phyloP scores from a whole-genome alignment of 2,797 vertebrate genomes.

The Periparus ater region DNA sequence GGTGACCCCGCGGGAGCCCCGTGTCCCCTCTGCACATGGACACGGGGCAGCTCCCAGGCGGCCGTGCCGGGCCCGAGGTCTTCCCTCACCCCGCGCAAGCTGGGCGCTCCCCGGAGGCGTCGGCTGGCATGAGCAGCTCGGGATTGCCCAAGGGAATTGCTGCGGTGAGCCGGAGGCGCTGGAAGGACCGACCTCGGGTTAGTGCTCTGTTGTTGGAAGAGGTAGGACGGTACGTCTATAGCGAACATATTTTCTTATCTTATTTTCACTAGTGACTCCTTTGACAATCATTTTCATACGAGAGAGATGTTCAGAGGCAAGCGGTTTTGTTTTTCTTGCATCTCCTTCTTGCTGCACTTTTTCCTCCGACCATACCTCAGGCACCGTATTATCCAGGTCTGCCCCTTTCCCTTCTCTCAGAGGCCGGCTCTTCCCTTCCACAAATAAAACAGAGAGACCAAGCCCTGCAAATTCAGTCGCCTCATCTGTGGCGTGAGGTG shows the following conservation, averaged over 20 bases:
- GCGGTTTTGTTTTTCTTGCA: not conserved
- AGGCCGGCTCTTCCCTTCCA: not conserved
- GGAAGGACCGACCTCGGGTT: conserved; percentile 25
- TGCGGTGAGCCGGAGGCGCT: conserved; percentile 13
- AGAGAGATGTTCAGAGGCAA: conserved; percentile 24
- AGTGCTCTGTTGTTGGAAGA: not conserved
- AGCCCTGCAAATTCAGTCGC: not conserved
- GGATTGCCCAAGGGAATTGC: conserved; percentile 49
- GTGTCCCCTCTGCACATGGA: fast-evolving
- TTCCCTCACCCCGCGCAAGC: fast-evolving
- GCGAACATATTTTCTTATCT: conserved; percentile 53
- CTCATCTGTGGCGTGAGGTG: not conserved
- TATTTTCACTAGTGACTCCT: conserved; percentile 55
- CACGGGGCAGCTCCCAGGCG: fast-evolving
- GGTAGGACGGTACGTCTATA: conserved; percentile 54
- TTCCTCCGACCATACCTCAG: conserved; percentile 61
- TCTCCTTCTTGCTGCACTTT: conserved; percentile 60
- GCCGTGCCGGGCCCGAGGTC: fast-evolving
- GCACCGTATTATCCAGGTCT: not conserved
- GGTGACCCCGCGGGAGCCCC: fast-evolving
- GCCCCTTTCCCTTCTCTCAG: not conserved
- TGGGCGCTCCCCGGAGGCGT: fast-evolving
- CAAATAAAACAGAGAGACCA: not conserved
- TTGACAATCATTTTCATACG: conserved; percentile 44
- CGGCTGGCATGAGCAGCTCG: fast-evolving